Evolutionary conservation across 2,113 vertebrate species (phyloP), one percentile per base, ranked within the genome.

Genomic region (Gobio gobio): DNA sequence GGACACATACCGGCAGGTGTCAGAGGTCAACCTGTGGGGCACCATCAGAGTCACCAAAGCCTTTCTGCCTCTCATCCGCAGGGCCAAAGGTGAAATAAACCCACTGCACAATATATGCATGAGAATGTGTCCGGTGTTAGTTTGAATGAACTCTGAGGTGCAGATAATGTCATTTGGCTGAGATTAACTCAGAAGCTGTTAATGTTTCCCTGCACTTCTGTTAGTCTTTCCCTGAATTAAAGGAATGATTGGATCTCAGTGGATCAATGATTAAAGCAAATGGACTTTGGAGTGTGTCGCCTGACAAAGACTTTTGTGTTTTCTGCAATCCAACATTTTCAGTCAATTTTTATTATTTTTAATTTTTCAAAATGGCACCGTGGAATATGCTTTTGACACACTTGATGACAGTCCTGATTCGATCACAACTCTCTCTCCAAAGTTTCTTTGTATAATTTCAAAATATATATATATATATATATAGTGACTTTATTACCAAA

Each of bases 11-110:
- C 96, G 93, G 89, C 91, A 94, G 51, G 91, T 97, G 85, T 94
- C 94, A 33, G 96, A 97, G 74, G 91, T 97, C 89, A 97, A 97
- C 90, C 90, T 97, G 4, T 97, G 95, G 95, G 96, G 96, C n/a
- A 96, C 95, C 4, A 91, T 97, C 89, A 92, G 96, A 64, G 94
- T 97, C 86, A 97, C 96, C 12, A 97, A 98, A 88, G 95, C 95
- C 47, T 94, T 97, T 49, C 94, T 97, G 78, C 96, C 96, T 0
- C 91, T 97, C 33, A 92, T 97, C 90, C 96, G 94, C 82, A 92
- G 90, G 90, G 94, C 96, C 47, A 94, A 94, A 96, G 96, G 97
- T 97, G 88, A 89, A 88, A 22, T 33, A 5, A 18, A 49, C 72
- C 3, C 7, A 20, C 68, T 72, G 20, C 68, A 40, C 61, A 18